Evolutionary conservation across 2,888 invertebrate species (phyloP).

Genomic region (Mantis religiosa): DNA sequence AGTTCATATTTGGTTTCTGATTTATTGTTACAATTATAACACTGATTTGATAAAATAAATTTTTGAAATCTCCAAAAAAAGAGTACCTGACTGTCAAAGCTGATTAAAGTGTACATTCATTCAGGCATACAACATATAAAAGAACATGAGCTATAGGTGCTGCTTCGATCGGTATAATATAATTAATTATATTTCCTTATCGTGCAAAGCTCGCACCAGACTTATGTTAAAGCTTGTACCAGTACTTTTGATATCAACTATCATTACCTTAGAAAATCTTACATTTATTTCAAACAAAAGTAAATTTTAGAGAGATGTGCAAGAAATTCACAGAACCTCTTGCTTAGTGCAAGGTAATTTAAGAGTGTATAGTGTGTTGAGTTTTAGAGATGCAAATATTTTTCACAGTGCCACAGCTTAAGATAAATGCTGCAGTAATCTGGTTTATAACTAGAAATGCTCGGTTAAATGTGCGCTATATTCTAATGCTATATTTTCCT

Average conservation of each 20-base stretch:
- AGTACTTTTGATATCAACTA: conserved; percentile 19
- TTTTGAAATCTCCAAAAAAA: too few relatives aligned
- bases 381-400: background rate
- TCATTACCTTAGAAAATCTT: conserved; percentile 6
- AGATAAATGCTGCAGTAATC: background rate
- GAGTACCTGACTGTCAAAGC: too few relatives aligned
- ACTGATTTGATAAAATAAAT: too few relatives aligned
- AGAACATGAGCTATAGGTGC: conserved; percentile 16
- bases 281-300: background rate
- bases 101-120: background rate
- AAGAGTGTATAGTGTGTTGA: background rate
- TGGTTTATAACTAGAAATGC: background rate
- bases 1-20: too few relatives aligned
- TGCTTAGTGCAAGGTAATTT: background rate
- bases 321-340: background rate
- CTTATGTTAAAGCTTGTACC: conserved; percentile 22
- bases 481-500: too few relatives aligned
- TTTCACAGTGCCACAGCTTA: background rate
- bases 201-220: conserved; percentile 7
- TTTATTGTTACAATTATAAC: too few relatives aligned
- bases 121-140: conserved; percentile 11
- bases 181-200: conserved; percentile 5
- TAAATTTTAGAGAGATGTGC: background rate
- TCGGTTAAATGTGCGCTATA: too few relatives aligned
- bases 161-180: background rate